Evolutionary conservation across 2,797 vertebrate genomes (phyloP).

Genomic region (Coilia nasus): DNA sequence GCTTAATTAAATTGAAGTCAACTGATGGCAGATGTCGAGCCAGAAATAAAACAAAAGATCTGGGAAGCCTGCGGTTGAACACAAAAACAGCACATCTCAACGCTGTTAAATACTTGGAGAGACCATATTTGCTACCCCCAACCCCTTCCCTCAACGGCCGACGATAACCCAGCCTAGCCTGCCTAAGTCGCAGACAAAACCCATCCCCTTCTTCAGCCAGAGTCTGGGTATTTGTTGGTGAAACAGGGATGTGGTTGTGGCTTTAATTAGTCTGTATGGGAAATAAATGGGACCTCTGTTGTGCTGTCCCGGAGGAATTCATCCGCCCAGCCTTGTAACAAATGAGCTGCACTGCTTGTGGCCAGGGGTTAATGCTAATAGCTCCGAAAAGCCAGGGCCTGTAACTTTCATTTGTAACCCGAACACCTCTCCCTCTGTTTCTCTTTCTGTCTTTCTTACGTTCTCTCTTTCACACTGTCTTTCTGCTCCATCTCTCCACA

Average conservation of each 20-base stretch:
- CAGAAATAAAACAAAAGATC: neutral
- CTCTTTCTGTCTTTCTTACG: neutral
- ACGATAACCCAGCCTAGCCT: too few relatives aligned
- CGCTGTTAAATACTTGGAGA: too few relatives aligned
- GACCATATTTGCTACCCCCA: too few relatives aligned
- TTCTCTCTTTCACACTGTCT: neutral
- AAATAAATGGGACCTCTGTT: conserved; percentile 6
- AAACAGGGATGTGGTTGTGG: conserved; percentile 28
- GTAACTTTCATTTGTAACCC: conserved; percentile 39
- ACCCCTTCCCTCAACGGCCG: too few relatives aligned
- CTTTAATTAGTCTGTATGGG: conserved; percentile 25
- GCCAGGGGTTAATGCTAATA: conserved; percentile 23
- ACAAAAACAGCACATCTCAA: neutral
- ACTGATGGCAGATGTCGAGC: conserved; percentile 13
- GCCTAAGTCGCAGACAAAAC: too few relatives aligned
- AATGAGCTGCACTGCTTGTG: conserved; percentile 16
- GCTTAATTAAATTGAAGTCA: conserved; percentile 22
- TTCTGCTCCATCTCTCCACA: neutral
- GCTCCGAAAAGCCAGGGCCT: conserved; percentile 4
- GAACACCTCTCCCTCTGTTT: conserved; percentile 16
- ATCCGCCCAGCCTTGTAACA: neutral
- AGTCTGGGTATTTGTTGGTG: neutral
- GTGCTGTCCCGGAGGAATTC: neutral
- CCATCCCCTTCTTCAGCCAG: neutral
- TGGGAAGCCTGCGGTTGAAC: neutral